Conservation (phyloP, 2,888 invertebrate genomes). For the Drosophila leonis region DNA sequence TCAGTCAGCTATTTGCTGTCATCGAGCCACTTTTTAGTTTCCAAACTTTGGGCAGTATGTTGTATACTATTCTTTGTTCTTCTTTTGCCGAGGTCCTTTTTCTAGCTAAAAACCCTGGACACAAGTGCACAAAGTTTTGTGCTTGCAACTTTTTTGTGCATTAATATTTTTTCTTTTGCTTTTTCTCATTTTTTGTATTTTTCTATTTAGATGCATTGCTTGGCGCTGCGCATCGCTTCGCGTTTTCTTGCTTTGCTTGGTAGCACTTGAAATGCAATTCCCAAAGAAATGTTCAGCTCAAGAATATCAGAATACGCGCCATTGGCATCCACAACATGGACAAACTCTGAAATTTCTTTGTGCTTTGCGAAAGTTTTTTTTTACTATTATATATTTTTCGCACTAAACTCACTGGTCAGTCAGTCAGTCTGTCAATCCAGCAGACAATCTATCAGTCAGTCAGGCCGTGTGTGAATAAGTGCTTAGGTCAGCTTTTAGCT, state of each 20-base stretch:
- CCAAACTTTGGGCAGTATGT: slow-evolving; percentile 28
- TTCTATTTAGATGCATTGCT: slow-evolving; percentile 54
- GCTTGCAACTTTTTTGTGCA: slow-evolving; percentile 49
- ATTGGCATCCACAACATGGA: slow-evolving; percentile 21
- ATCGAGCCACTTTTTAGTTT: slow-evolving; percentile 58
- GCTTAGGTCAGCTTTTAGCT: not conserved
- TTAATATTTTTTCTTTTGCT: slow-evolving; percentile 63
- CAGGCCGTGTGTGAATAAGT: slow-evolving; percentile 4
- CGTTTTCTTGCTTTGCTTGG: slow-evolving; percentile 35
- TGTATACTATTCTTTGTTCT: slow-evolving; percentile 4
- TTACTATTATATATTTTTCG: slow-evolving; percentile 5
- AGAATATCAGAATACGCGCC: slow-evolving; percentile 57
- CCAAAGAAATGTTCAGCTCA: slow-evolving; percentile 56
- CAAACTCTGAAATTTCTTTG: slow-evolving; percentile 18
- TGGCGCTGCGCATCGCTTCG: slow-evolving; percentile 12
- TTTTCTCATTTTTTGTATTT: slow-evolving; percentile 18
- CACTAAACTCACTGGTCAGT: slow-evolving; percentile 18
- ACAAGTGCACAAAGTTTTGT: slow-evolving; percentile 51
- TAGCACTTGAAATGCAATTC: slow-evolving; percentile 60
- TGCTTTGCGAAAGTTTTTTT: not conserved
- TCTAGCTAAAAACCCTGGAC: slow-evolving; percentile 29
- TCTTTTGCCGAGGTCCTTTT: not conserved
- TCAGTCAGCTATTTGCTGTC: slow-evolving; percentile 37
- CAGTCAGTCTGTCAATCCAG: slow-evolving; percentile 18
- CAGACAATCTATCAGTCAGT: slow-evolving; percentile 19